A percentile compares a stretch with the other conserved stretches of the same genome.
phyloP scores from a whole-genome alignment of 1,140 invertebrate species.

The Notospermus geniculatus region DNA sequence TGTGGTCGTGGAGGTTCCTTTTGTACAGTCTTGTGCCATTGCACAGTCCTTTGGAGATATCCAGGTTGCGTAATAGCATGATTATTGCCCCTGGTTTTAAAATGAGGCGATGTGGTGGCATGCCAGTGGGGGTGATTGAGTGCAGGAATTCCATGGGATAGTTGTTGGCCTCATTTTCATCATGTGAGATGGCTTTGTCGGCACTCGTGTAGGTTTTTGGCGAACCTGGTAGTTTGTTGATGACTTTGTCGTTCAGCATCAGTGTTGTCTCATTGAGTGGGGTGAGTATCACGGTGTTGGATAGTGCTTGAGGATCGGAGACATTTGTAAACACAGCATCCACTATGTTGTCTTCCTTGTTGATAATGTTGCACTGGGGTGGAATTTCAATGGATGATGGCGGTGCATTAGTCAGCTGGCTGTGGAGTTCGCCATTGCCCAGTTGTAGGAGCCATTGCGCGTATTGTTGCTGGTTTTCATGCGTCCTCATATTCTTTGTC shows the following conservation, averaged over 20 bases:
- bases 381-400: background rate
- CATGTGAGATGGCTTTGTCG: background rate
- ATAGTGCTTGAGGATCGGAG: background rate
- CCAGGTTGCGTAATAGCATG: conserved; percentile 53
- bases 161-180: background rate
- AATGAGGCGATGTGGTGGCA: conserved; percentile 49
- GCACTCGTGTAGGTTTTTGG: background rate
- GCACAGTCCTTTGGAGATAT: conserved; percentile 31
- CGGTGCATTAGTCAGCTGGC: background rate
- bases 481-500: too few relatives aligned
- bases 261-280: background rate
- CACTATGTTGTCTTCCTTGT: background rate
- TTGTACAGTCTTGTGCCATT: conserved; percentile 53
- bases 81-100: conserved; percentile 48
- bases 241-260: background rate
- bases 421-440: background rate
- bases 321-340: background rate
- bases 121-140: conserved; percentile 38
- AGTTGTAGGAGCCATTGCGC: background rate
- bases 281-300: background rate
- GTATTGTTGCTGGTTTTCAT: background rate
- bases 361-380: background rate
- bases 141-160: conserved; percentile 52
- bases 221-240: background rate
- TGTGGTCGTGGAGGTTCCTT: conserved; percentile 22